Conservation (phyloP, 1,140 invertebrate species). For the Micrasema minimum region DNA sequence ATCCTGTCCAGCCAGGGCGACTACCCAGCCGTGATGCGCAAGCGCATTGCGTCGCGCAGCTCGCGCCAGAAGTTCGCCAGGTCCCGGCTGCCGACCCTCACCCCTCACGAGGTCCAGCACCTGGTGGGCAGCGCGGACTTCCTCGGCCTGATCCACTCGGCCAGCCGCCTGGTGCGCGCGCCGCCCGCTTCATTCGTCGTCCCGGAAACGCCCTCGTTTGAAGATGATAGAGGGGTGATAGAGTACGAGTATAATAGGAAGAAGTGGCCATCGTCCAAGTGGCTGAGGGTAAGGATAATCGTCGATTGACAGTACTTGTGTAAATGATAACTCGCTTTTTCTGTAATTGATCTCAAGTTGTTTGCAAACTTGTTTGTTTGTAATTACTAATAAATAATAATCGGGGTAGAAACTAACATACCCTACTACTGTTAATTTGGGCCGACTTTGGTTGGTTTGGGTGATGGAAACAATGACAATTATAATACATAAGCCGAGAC, state of each 20-base stretch:
- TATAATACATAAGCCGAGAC: too few relatives aligned
- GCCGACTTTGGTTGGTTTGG: too few relatives aligned
- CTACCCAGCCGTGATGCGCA: constrained; percentile 73
- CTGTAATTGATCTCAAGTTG: too few relatives aligned
- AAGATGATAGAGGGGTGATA: constrained; percentile 51
- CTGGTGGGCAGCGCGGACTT: constrained; percentile 60
- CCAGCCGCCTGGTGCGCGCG: neutral
- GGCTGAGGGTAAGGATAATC: constrained; percentile 59
- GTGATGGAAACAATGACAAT: too few relatives aligned
- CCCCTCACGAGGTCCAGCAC: constrained; percentile 57
- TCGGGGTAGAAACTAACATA: too few relatives aligned
- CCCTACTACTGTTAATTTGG: too few relatives aligned
- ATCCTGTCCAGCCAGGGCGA: constrained; percentile 70
- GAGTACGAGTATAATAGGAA: constrained; percentile 54
- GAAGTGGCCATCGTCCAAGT: constrained; percentile 58
- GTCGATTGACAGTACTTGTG: neutral
- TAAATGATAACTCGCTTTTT: neutral
- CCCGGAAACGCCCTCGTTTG: constrained; percentile 45
- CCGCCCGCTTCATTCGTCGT: constrained; percentile 11
- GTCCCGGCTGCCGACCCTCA: constrained; percentile 68
- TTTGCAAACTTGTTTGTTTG: too few relatives aligned
- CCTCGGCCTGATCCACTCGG: constrained; percentile 62
- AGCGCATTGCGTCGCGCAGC: constrained; percentile 69
- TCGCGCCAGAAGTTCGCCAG: constrained; percentile 66
- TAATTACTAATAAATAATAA: too few relatives aligned